These are phyloP conservation scores for Heliothis virescens DNA, from an alignment of 1,140 invertebrate genomes.

Conservation along the genomic window DNA sequence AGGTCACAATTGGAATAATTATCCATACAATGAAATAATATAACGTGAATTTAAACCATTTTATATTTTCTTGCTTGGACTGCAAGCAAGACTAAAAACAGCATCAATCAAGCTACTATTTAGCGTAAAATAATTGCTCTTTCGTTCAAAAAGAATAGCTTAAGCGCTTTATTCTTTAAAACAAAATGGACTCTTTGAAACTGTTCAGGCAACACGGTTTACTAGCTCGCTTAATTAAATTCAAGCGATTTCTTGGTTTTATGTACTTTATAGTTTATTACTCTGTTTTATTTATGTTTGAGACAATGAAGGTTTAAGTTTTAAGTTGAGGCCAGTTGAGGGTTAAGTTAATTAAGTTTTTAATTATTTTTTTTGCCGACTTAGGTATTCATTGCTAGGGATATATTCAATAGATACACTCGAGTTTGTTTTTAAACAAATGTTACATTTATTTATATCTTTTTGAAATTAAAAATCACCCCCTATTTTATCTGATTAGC, in stretches of 20 bases:
- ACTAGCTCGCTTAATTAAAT: constrained; percentile 33
- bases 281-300: constrained; percentile 16
- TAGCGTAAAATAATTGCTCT: constrained; percentile 1
- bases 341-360: constrained; percentile 28
- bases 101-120: constrained; percentile 12
- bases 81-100: not conserved
- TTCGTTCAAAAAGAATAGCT: constrained; percentile 1
- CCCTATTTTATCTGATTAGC: too few relatives aligned
- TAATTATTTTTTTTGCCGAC: too few relatives aligned
- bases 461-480: too few relatives aligned
- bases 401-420: too few relatives aligned
- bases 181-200: constrained; percentile 3
- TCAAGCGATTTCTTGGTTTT: constrained; percentile 23
- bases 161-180: constrained; percentile 9
- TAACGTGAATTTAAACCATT: too few relatives aligned
- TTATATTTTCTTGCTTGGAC: not conserved
- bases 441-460: too few relatives aligned
- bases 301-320: not conserved
- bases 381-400: too few relatives aligned
- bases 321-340: constrained; percentile 6
- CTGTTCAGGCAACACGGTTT: constrained; percentile 8
- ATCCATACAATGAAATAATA: too few relatives aligned
- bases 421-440: too few relatives aligned
- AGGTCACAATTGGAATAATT: too few relatives aligned
- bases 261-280: not conserved